These are phyloP conservation scores for Cladopsammia gracilis DNA, from an alignment of 64 coral and sea anemone species.

Conservation along the genomic window DNA sequence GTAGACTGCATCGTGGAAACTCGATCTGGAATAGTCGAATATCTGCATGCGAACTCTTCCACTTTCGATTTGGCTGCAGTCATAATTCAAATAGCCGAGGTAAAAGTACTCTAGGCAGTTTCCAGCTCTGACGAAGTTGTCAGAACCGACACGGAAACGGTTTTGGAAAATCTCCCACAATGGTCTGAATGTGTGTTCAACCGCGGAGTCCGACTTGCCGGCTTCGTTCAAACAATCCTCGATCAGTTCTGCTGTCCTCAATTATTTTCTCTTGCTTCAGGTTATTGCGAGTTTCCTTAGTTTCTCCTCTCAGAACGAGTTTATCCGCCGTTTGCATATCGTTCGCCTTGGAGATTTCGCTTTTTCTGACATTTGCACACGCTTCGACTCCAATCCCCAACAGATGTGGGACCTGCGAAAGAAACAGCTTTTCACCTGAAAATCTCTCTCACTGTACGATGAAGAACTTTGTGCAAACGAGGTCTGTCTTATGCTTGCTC, in stretches of 20 bases:
- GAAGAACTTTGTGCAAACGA: slow-evolving; percentile 31
- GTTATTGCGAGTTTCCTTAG: not conserved
- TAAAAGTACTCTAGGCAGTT: slow-evolving; percentile 66
- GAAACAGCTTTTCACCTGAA: too few relatives aligned
- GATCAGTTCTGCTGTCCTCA: slow-evolving; percentile 30
- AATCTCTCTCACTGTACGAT: slow-evolving; percentile 45
- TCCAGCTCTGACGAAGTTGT: slow-evolving; percentile 5
- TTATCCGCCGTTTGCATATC: too few relatives aligned
- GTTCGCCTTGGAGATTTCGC: not conserved
- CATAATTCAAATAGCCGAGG: slow-evolving; percentile 51
- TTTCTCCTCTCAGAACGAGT: slow-evolving; percentile 48
- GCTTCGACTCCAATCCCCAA: not conserved
- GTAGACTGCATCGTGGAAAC: not conserved
- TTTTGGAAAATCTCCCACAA: slow-evolving; percentile 64
- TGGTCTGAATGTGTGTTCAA: slow-evolving; percentile 31
- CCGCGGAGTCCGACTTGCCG: not conserved
- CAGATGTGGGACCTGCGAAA: too few relatives aligned
- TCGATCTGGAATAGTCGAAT: slow-evolving; percentile 39
- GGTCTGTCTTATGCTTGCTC: slow-evolving; percentile 45
- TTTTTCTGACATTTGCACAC: slow-evolving; percentile 8
- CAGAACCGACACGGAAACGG: not conserved
- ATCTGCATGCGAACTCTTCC: slow-evolving; percentile 6
- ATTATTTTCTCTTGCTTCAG: not conserved
- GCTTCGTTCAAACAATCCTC: slow-evolving; percentile 49
- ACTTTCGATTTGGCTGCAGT: slow-evolving; percentile 9